Evolutionary conservation across 2,797 vertebrate species (phyloP), one percentile per base, ranked within the genome.

Genomic region (Falco columbarius): DNA sequence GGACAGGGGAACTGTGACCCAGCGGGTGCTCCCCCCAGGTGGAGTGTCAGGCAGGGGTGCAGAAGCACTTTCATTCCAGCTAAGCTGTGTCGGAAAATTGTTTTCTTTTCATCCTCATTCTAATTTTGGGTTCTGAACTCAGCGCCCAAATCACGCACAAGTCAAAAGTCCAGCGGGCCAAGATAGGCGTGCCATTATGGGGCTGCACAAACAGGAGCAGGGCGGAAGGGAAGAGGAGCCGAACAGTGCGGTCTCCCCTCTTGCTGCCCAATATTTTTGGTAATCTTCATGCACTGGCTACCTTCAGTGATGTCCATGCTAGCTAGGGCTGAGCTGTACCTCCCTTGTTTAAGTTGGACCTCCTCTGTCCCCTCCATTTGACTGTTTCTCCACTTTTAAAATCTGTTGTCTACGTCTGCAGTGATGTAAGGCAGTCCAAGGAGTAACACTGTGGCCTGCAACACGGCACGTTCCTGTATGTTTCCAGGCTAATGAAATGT

Each of bases 31-130:
- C 42, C 16, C 38, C 12, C 24, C 12, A n/a, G 15, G 17, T 8
- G 3, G 44, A 23, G 11, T 18, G 49, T 63, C 59, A 77, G 67
- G 67, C 44, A 56, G 55, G 51, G 47, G 42, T n/a, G 54, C 67
- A 80, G 83, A 73, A 79, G 32, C 2, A 3, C 34, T 90, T 93
- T 80, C 1, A 0, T 63, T 94, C 24, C 46, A 65, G 44, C 42
- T 81, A 59, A 89, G 51, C 4, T 29, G 54, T 73, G 30, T 44
- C 11, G 3, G 71, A 65, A 76, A 82, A 75, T 34, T 82, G 58
- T 67, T 95, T 96, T 94, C 72, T 85, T 89, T 91, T 86, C 34
- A 85, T 85, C 19, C 18, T 86, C 18, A 79, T 89, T 87, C 77
- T 95, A 79, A 94, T 89, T 95, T 89, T 70, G 75, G 82, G 56